These are phyloP conservation scores for Diadromus collaris DNA, from an alignment of 2,888 invertebrate species.

Conservation along the genomic window DNA sequence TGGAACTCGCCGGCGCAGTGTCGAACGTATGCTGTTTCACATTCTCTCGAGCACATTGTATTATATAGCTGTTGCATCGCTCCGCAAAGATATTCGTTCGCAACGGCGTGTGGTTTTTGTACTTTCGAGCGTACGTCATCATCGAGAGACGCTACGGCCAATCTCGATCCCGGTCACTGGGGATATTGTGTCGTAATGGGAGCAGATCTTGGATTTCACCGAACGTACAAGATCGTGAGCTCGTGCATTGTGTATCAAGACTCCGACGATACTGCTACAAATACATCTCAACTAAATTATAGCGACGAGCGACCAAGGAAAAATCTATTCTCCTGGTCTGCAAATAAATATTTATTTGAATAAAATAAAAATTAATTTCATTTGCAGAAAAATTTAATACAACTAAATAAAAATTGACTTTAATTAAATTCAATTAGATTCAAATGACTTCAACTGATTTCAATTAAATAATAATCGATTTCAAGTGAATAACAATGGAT, in stretches of 20 bases:
- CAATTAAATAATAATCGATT: no score
- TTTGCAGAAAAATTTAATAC: no score
- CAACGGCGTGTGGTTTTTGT: background rate
- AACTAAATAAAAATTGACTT: no score
- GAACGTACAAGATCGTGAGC: slow-evolving; percentile 8
- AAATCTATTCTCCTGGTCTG: background rate
- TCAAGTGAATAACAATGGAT: no score
- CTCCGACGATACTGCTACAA: slow-evolving; percentile 35
- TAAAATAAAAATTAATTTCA: no score
- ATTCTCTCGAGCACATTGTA: background rate
- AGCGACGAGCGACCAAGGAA: slow-evolving; percentile 19
- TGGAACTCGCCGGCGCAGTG: slow-evolving; percentile 27
- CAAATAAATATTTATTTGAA: background rate
- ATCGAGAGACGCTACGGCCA: slow-evolving; percentile 15
- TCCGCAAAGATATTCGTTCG: background rate
- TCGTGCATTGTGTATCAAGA: slow-evolving; percentile 9
- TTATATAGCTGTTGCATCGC: background rate
- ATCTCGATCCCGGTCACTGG: slow-evolving; percentile 43
- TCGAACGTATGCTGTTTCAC: slow-evolving; percentile 16
- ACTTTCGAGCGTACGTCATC: background rate
- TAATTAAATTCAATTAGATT: no score
- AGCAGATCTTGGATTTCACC: slow-evolving; percentile 49
- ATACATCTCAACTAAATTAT: slow-evolving; percentile 16
- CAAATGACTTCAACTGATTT: no score
- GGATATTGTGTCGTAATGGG: slow-evolving; percentile 53